A percentile compares a stretch with the other conserved stretches of the same genome.
Evolutionary conservation across 2,888 invertebrate genomes (phyloP).

Genomic region (Mantis religiosa): DNA sequence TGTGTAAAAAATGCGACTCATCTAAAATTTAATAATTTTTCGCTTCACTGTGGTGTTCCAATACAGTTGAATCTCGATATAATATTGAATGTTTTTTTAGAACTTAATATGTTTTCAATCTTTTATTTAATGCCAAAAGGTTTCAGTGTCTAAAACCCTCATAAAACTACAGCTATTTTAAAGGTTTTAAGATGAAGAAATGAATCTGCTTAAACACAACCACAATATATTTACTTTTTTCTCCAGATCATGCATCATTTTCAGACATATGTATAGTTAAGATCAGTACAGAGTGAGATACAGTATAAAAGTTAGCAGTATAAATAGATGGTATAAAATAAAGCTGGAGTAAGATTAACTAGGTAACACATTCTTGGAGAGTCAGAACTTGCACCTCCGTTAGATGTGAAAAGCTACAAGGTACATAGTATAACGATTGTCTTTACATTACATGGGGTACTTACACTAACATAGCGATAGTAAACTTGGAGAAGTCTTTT

Average conservation of each 20-base stretch:
- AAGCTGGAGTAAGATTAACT: background rate
- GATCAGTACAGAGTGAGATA: background rate
- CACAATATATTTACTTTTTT: background rate
- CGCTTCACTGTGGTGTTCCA: no score
- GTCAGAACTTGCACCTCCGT: background rate
- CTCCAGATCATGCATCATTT: background rate
- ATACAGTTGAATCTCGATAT: no score
- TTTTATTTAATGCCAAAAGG: background rate
- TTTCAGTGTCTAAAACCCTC: background rate
- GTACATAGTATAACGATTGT: background rate
- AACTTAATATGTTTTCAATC: background rate
- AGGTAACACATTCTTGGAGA: background rate
- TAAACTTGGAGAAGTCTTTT: background rate
- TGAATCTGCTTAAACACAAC: background rate
- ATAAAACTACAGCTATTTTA: background rate
- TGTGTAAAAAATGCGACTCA: no score
- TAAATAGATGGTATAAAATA: background rate
- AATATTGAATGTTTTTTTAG: no score
- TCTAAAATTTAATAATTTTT: no score
- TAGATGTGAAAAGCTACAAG: background rate
- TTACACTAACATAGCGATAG: background rate
- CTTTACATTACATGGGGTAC: background rate
- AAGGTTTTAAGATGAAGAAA: background rate
- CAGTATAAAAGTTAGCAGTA: background rate
- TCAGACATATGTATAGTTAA: background rate